Conservation (phyloP, 2,888 invertebrate genomes). For the Metellina segmentata region DNA sequence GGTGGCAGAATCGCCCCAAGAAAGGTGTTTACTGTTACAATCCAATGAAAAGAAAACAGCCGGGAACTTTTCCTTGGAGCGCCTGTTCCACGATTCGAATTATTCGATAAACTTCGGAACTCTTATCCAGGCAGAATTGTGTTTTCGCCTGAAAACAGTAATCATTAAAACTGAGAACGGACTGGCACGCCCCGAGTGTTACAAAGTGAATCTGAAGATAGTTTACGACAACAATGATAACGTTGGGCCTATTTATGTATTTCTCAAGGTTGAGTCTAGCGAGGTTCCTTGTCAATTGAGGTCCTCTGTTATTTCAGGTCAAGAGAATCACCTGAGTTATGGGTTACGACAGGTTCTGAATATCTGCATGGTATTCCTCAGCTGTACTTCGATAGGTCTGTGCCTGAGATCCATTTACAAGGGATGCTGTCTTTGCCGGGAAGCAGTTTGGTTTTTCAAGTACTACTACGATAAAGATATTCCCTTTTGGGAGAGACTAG, state of each 20-base stretch:
- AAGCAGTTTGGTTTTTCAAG: conserved; percentile 84
- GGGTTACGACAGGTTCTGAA: conserved; percentile 78
- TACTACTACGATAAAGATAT: conserved; percentile 87
- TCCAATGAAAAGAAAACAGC: conserved; percentile 13
- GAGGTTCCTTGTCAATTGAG: conserved; percentile 89
- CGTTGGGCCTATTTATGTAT: conserved; percentile 94
- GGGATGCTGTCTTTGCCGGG: conserved; percentile 87
- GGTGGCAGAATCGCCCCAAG: conserved; percentile 89
- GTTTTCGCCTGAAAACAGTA: conserved; percentile 92
- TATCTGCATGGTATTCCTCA: conserved; percentile 80
- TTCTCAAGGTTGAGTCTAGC: conserved; percentile 88
- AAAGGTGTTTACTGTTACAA: conserved; percentile 78
- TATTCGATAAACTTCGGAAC: conserved; percentile 89
- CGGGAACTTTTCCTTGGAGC: conserved; percentile 81
- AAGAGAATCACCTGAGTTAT: conserved; percentile 23
- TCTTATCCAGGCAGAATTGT: conserved; percentile 87
- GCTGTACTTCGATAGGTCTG: conserved; percentile 87
- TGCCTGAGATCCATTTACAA: conserved; percentile 94
- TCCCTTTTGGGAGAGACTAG: conserved; percentile 89
- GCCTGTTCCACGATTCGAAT: conserved; percentile 84
- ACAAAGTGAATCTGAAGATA: conserved; percentile 88
- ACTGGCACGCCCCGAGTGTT: conserved; percentile 94
- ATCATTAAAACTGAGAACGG: conserved; percentile 94
- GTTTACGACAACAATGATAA: conserved; percentile 93
- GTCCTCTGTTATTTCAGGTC: conserved; percentile 85